phyloP scores from a whole-genome alignment of 2,113 vertebrate genomes.

The Peromyscus californicus region DNA sequence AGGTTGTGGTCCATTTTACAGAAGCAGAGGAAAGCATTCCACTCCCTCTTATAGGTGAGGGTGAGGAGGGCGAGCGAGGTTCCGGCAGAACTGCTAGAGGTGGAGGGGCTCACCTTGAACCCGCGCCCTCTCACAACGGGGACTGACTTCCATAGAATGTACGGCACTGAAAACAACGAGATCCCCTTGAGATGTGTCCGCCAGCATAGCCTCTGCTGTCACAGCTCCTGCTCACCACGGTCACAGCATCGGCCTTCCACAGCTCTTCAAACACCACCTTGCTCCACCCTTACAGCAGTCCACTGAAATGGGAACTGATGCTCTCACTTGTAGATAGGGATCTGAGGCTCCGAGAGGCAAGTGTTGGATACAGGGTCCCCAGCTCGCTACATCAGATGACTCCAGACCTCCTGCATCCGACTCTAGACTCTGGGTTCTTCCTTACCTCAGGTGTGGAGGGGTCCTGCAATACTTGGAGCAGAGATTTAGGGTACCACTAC shows the following conservation, averaged over 20 bases:
- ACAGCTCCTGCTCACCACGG: neutral
- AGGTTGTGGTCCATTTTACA: neutral
- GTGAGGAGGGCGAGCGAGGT: neutral
- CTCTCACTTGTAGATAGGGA: neutral
- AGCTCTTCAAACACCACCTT: accelerated
- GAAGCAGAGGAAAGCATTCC: neutral
- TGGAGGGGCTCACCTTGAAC: neutral
- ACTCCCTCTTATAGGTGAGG: neutral
- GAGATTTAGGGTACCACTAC: neutral
- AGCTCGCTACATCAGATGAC: accelerated
- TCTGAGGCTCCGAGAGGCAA: neutral
- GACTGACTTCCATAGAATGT: accelerated
- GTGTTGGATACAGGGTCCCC: neutral
- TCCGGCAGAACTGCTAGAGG: neutral
- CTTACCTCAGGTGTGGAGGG: neutral
- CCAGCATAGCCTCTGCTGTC: neutral
- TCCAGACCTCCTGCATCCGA: accelerated
- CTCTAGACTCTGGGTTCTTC: neutral
- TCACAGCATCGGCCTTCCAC: accelerated
- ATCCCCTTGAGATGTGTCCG: neutral
- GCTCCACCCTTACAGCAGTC: accelerated
- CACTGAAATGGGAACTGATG: accelerated
- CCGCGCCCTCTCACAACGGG: neutral
- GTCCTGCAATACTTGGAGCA: neutral
- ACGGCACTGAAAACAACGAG: accelerated